Conservation (phyloP, 2,888 invertebrate genomes). For the Elmis aenea region DNA sequence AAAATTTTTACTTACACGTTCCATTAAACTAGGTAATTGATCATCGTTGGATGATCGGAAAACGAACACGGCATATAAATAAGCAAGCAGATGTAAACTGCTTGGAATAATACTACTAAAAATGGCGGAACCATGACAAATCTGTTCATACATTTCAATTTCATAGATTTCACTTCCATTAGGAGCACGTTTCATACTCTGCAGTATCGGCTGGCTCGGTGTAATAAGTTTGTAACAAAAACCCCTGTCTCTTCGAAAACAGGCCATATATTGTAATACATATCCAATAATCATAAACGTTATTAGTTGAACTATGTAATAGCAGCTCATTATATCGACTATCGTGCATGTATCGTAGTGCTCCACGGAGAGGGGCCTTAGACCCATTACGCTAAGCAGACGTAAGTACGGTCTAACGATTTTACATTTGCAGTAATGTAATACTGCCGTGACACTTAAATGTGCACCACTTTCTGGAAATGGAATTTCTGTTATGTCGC, state of each 20-base stretch:
- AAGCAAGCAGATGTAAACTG: conserved; percentile 66
- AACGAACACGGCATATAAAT: conserved; percentile 66
- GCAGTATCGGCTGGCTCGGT: conserved; percentile 1
- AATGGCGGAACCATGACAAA: conserved; percentile 65
- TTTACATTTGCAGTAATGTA: conserved; percentile 78
- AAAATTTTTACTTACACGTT: conserved; percentile 55
- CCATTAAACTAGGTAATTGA: conserved; percentile 77
- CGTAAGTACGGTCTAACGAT: conserved; percentile 73
- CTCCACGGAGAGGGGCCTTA: conserved; percentile 64
- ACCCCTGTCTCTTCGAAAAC: conserved; percentile 69
- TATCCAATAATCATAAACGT: conserved; percentile 67
- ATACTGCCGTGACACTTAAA: conserved; percentile 70
- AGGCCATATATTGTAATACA: conserved; percentile 71
- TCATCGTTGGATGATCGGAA: conserved; percentile 76
- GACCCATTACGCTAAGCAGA: conserved; percentile 68
- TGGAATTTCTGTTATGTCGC: conserved; percentile 65
- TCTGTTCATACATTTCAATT: conserved; percentile 48
- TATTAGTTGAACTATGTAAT: conserved; percentile 65
- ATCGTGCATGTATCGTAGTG: conserved; percentile 56
- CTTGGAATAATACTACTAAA: conserved; percentile 73
- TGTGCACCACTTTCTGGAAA: conserved; percentile 46
- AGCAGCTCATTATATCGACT: conserved; percentile 58
- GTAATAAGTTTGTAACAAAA: conserved; percentile 55
- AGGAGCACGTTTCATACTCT: conserved; percentile 2
- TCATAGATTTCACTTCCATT: no score